Percentiles rank a stretch among this genome's conserved stretches.
Evolutionary conservation across 2,888 invertebrate genomes (phyloP).

Genomic region (Pollenia angustigena): DNA sequence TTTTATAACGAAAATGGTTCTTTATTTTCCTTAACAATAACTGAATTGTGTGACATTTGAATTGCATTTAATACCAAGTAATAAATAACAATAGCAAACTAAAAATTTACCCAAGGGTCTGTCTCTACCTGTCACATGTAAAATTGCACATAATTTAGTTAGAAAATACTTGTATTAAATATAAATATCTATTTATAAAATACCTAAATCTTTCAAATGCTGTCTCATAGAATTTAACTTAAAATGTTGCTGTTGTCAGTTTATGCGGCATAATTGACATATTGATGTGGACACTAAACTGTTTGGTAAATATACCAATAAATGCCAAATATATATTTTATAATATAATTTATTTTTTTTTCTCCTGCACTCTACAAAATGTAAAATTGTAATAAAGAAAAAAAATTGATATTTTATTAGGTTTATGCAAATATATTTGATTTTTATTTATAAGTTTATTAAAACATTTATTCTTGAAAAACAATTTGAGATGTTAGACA

Average conservation of each 20-base stretch:
- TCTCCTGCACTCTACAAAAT: too few relatives aligned
- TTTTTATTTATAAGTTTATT: too few relatives aligned
- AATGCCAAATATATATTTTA: conserved; percentile 38
- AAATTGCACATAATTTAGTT: conserved; percentile 24
- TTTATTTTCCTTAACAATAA: not conserved
- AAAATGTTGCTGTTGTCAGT: conserved; percentile 28
- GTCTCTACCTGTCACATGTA: conserved; percentile 5
- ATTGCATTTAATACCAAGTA: conserved; percentile 1
- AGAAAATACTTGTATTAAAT: conserved; percentile 12
- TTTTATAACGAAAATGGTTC: not conserved
- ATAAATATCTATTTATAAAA: conserved; percentile 18
- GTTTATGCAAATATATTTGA: not conserved
- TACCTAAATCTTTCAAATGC: conserved; percentile 43
- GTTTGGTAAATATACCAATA: conserved; percentile 34
- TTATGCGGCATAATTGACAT: conserved; percentile 34
- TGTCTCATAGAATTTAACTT: conserved; percentile 15
- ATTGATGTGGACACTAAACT: conserved; percentile 54
- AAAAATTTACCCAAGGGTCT: conserved; percentile 3
- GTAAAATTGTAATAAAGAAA: too few relatives aligned
- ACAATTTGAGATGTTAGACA: too few relatives aligned
- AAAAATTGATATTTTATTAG: not conserved
- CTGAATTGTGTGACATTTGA: too few relatives aligned
- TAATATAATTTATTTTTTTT: not conserved
- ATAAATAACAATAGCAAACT: not conserved
- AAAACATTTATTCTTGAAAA: too few relatives aligned